Base-by-base conservation (phyloP, 64 coral and sea anemone genomes). In the Porites australiensis region DNA sequence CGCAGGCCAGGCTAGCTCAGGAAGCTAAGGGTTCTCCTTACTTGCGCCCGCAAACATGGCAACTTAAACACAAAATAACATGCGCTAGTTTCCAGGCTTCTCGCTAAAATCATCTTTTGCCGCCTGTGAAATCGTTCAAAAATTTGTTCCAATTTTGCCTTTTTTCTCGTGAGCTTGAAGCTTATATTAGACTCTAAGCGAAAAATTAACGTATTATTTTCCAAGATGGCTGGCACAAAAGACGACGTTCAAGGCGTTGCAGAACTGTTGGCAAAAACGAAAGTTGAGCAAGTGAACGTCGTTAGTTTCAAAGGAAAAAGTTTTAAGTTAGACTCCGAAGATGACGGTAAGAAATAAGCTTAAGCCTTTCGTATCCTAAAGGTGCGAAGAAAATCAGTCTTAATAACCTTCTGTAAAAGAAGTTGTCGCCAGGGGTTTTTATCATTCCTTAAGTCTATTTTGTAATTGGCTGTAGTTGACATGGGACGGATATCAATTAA, bases 261-360 rank as follows among this genome's bases (percentile, higher is more conserved):
- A 58, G 78, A 89, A 7, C 72, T 99, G 19, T 45, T 99, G 19
- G 88, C 81, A 64, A 91, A 96, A 90, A 92, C 97, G 43, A 94
- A 82, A 88, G 97, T 99, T 50, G 88, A 93, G 79, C 91, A 93
- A 89, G 68, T 99, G 14, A 99, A 99, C 49, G 61, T 96, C 68
- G 90, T 99, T 4, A 96, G 88, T 77, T 96, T 99, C 69, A 95
- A 93, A 19, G 94, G 94, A 20, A 94, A 88, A 86, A 95, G 94
- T 77, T 84, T 95, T 11, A 99, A 99, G 72, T 60, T 99, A 4
- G 86, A 99, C 72, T 92, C 94, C 1, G 88, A 72, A 50, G 76
- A 90, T 64, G 97, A 96, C 87, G 97, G 97, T 99, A 75, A 93
- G 88, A 37, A 37, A 37, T 37, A 37, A 37, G 27, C 27, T 37